phyloP scores from a whole-genome alignment of 2,888 invertebrate genomes.

The Leptodirus hochenwartii region DNA sequence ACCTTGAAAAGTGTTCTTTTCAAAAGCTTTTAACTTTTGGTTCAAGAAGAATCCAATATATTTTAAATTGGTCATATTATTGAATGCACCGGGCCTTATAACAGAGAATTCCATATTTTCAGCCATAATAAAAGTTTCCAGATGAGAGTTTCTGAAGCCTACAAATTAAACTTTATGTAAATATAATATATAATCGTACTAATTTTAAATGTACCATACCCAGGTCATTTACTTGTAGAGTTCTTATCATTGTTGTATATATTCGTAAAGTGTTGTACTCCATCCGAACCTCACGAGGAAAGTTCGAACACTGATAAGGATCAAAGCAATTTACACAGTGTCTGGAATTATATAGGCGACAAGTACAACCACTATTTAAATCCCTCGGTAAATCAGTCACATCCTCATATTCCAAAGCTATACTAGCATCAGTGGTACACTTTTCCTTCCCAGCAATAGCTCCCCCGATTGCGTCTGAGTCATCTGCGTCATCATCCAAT shows the following conservation, averaged over 20 bases:
- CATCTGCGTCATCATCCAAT: no score
- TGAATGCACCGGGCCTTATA: constrained; percentile 32
- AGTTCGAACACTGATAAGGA: constrained; percentile 29
- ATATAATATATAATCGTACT: no score
- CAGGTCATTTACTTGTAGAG: constrained; percentile 9
- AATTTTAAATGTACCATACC: no score
- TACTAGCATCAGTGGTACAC: no score
- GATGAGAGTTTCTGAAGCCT: constrained; percentile 24
- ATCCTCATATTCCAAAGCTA: no score
- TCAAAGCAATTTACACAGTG: constrained; percentile 33
- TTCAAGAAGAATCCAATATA: constrained; percentile 38
- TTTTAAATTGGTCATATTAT: constrained; percentile 28
- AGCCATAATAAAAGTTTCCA: constrained; percentile 32
- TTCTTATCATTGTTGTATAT: constrained; percentile 30
- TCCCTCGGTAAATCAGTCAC: no score
- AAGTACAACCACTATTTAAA: constrained; percentile 34
- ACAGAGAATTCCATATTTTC: constrained; percentile 32
- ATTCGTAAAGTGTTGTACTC: constrained; percentile 28
- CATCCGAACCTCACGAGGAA: constrained; percentile 31
- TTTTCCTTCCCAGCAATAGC: no score
- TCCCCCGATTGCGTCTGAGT: no score
- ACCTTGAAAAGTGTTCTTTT: constrained; percentile 31
- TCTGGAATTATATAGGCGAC: constrained; percentile 25
- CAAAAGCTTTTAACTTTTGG: constrained; percentile 27
- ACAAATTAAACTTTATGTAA: no score